Evolutionary conservation across 2,797 vertebrate species (phyloP).

Genomic region (Tauraco hartlaubi): DNA sequence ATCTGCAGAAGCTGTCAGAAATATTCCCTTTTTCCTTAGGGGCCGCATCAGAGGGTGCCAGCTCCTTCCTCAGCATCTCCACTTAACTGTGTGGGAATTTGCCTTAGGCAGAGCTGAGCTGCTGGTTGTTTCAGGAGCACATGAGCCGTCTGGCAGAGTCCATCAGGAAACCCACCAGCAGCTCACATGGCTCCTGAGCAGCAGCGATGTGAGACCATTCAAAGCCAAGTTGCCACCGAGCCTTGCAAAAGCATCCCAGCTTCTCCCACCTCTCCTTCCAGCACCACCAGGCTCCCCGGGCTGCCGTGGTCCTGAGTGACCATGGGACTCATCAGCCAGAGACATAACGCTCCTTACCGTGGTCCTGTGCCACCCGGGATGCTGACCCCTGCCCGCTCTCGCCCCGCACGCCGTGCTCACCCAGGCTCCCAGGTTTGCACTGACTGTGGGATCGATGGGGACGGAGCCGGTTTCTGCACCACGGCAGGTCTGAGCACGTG

Average conservation of each 20-base stretch:
- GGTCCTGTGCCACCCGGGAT: background rate
- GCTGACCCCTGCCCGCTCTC: background rate
- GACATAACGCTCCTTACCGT: background rate
- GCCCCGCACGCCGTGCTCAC: fast-evolving
- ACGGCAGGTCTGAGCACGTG: fast-evolving
- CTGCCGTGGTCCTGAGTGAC: background rate
- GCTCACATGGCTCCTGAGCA: background rate
- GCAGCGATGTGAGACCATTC: fast-evolving
- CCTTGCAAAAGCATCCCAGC: background rate
- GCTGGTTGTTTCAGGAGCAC: background rate
- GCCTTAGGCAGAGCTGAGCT: background rate
- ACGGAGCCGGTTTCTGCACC: background rate
- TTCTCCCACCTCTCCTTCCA: fast-evolving
- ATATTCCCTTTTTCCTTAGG: background rate
- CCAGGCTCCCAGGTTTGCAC: background rate
- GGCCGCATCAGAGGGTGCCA: conserved; percentile 20
- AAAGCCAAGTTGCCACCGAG: background rate
- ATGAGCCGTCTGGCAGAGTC: background rate
- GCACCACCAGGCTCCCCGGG: background rate
- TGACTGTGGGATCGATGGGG: fast-evolving
- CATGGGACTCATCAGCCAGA: background rate
- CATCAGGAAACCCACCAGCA: background rate
- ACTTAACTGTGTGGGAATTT: background rate
- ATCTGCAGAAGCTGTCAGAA: conserved; percentile 33
- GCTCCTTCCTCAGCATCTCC: background rate